A percentile compares a stretch with the other conserved stretches of the same genome.
phyloP scores from a whole-genome alignment of 2,113 vertebrate species.

The Gymnorhina tibicen region DNA sequence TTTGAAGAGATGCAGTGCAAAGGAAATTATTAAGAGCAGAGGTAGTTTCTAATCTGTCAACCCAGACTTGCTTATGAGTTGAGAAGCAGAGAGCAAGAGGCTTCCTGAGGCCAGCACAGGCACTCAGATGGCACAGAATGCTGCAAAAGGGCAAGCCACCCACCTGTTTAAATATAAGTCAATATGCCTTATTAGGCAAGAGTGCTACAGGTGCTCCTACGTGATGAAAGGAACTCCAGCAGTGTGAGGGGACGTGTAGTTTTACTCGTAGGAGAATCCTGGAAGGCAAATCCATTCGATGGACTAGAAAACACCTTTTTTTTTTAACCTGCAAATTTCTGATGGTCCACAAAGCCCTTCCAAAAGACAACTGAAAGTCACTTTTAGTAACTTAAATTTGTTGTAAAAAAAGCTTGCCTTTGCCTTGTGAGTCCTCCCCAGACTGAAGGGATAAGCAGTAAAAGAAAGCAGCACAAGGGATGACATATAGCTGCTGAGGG shows the following conservation, averaged over 20 bases:
- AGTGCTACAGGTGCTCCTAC: background rate
- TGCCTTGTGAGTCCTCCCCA: background rate
- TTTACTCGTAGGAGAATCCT: background rate
- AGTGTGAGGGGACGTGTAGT: background rate
- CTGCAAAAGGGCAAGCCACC: background rate
- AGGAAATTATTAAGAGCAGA: background rate
- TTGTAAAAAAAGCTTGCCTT: background rate
- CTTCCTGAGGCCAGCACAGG: background rate
- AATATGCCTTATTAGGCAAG: slow-evolving; percentile 32
- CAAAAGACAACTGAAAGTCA: background rate
- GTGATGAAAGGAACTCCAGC: background rate
- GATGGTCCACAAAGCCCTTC: background rate
- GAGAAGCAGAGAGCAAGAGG: background rate
- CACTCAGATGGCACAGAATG: background rate
- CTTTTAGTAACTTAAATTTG: background rate
- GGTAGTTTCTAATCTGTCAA: background rate
- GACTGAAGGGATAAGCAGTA: background rate
- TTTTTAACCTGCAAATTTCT: background rate
- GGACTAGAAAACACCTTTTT: background rate
- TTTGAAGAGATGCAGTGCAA: background rate
- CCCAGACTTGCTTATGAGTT: background rate
- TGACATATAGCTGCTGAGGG: background rate
- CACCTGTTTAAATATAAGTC: slow-evolving; percentile 37
- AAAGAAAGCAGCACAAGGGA: background rate
- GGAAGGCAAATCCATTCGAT: background rate